These are phyloP conservation scores for Drosophila falleni DNA, from an alignment of 2,888 invertebrate genomes.

Conservation along the genomic window DNA sequence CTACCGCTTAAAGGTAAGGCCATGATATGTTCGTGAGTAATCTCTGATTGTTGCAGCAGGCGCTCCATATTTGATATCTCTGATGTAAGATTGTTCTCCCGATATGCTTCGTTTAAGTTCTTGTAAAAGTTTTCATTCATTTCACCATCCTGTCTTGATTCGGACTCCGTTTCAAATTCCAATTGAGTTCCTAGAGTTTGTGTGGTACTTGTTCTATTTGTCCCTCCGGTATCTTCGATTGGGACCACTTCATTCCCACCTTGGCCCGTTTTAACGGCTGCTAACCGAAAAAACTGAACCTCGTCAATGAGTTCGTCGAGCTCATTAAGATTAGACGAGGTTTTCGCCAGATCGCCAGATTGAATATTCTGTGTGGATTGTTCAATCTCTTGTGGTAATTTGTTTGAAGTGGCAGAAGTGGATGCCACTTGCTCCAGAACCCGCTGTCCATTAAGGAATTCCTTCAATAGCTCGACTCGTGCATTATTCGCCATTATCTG, in stretches of 20 bases:
- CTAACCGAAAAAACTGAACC: constrained; percentile 83
- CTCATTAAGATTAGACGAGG: constrained; percentile 17
- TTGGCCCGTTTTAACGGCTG: constrained; percentile 78
- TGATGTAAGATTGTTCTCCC: constrained; percentile 88
- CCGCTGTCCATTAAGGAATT: constrained; percentile 68
- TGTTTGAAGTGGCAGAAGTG: constrained; percentile 16
- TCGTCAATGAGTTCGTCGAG: constrained; percentile 49
- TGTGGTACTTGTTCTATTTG: constrained; percentile 9
- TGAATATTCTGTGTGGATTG: neutral
- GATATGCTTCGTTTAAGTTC: constrained; percentile 94
- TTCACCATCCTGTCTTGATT: constrained; percentile 86
- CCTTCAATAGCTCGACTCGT: constrained; percentile 72
- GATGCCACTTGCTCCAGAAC: constrained; percentile 59
- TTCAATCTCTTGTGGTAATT: constrained; percentile 6
- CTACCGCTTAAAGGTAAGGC: constrained; percentile 76
- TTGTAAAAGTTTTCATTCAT: constrained; percentile 95
- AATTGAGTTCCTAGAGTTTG: constrained; percentile 22
- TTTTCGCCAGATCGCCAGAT: constrained; percentile 20
- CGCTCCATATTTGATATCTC: constrained; percentile 74
- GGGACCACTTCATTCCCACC: constrained; percentile 76
- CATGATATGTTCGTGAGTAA: constrained; percentile 55
- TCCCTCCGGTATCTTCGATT: constrained; percentile 83
- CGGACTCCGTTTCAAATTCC: constrained; percentile 23
- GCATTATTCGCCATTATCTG: constrained; percentile 74
- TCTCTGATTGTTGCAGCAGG: constrained; percentile 65